These are phyloP conservation scores for Trachurus trachurus DNA, from an alignment of 2,797 vertebrate genomes.

Conservation along the genomic window DNA sequence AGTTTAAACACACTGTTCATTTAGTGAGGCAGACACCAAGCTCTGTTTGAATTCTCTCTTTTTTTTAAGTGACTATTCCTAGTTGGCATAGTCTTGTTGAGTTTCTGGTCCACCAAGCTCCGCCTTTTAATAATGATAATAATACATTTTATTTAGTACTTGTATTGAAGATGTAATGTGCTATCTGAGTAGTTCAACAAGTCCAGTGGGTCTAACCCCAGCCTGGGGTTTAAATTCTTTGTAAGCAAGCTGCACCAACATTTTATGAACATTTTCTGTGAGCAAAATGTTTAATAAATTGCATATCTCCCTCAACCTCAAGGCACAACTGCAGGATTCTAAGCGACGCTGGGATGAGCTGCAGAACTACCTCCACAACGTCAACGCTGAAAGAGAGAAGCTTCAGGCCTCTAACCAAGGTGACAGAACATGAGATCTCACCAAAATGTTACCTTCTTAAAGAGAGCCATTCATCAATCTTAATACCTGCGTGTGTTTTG, in stretches of 20 bases:
- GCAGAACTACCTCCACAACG: constrained; percentile 93
- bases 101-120: neutral
- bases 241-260: neutral
- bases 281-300: constrained; percentile 9
- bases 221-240: neutral
- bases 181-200: neutral
- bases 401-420: constrained; percentile 93
- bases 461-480: neutral
- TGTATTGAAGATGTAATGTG: neutral
- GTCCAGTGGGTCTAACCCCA: neutral
- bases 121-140: neutral
- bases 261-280: neutral
- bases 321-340: constrained; percentile 95
- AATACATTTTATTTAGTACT: too few relatives aligned
- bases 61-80: too few relatives aligned
- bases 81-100: neutral
- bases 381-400: constrained; percentile 93
- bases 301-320: constrained; percentile 14
- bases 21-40: neutral
- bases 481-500: constrained; percentile 2
- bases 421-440: constrained; percentile 52
- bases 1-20: neutral
- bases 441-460: neutral
- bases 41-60: constrained; percentile 4
- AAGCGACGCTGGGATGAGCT: constrained; percentile 96